phyloP scores from a whole-genome alignment of 30 jellyfish, hydroid and myxozoan species.

The Catostylus mosaicus region DNA sequence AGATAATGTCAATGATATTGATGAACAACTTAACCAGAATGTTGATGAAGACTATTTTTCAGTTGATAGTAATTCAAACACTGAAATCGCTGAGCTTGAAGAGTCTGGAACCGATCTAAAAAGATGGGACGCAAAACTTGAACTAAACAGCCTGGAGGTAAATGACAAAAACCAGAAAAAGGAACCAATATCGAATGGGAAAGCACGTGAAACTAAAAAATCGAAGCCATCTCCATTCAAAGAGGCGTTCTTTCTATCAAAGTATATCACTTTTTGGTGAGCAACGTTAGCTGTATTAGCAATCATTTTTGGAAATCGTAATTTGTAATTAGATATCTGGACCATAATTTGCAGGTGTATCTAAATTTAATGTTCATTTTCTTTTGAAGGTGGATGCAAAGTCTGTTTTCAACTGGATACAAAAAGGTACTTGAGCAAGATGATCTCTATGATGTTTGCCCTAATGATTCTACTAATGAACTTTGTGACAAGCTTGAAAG shows the following conservation, averaged over 20 bases:
- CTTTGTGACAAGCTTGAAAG: constrained; percentile 76
- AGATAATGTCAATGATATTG: background rate
- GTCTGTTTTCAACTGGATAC: constrained; percentile 65
- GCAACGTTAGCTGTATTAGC: too few species aligned
- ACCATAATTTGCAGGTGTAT: too few species aligned
- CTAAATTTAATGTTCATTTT: background rate
- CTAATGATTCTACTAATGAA: constrained; percentile 43
- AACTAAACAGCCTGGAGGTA: background rate
- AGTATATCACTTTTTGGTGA: constrained; percentile 72
- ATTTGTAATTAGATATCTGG: too few species aligned
- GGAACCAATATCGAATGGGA: background rate
- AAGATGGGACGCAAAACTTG: constrained; percentile 14
- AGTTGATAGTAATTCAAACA: background rate
- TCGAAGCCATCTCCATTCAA: constrained; percentile 63
- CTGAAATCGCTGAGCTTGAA: background rate
- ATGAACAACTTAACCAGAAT: background rate
- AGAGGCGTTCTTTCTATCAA: constrained; percentile 72
- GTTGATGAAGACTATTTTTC: constrained; percentile 8
- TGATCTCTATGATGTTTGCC: constrained; percentile 49
- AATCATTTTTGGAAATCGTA: too few species aligned
- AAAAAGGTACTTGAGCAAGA: constrained; percentile 64
- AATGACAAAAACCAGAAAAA: background rate
- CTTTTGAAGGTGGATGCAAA: constrained; percentile 78
- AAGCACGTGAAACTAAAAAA: background rate
- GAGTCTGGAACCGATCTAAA: constrained; percentile 19